Base-by-base conservation (phyloP, 2,113 vertebrate genomes). In the Accipiter virgatus region DNA sequence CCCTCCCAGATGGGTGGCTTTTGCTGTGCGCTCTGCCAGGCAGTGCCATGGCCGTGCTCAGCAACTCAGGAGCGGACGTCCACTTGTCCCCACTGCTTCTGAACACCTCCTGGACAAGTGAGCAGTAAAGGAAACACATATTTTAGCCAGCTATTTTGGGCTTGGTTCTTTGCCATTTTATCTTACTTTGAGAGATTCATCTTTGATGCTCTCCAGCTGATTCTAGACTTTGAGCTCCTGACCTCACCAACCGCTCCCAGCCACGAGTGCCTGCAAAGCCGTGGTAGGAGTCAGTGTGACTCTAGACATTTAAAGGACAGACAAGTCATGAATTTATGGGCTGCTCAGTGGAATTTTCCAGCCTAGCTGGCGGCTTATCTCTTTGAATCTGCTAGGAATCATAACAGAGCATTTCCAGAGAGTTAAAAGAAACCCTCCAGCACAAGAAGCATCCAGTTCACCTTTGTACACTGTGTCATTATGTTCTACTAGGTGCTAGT, bases 11-110 rank as follows among this genome's bases (percentile, higher is more conserved):
- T 9, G 31, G 10, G 13, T 50, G 32, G 52, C 10, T 61, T 92
- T 66, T 50, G 55, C 61, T 68, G 56, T 34, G 29, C 9, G 3
- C 5, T 80, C 32, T 31, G n/a, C 3, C 13, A 14, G 55, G 50
- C 48, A 48, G 56, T 13, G 53, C 19, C 10, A 1, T 38, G 47
- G 19, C 22, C 0, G 0, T 14, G 45, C 31, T 65, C 31, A 31
- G 74, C 34, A 71, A 13, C 26, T 23, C 45, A 31, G 52, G 17
- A 61, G 52, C 8, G 27, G 13, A 61, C 6, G 3, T 59, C 7
- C 16, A 8, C 16, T 27, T 34, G 31, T 59, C 12, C 31, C 16
- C 45, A 8, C 40, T 25, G 12, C 38, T 83, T 66, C 45, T 71
- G 55, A 66, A 40, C 12, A n/a, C 16, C 6, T 59, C 17, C 9